Evolutionary conservation across 1,140 invertebrate species (phyloP), one percentile per base, ranked within the genome.

Genomic region (Archegozetes longisetosus): DNA sequence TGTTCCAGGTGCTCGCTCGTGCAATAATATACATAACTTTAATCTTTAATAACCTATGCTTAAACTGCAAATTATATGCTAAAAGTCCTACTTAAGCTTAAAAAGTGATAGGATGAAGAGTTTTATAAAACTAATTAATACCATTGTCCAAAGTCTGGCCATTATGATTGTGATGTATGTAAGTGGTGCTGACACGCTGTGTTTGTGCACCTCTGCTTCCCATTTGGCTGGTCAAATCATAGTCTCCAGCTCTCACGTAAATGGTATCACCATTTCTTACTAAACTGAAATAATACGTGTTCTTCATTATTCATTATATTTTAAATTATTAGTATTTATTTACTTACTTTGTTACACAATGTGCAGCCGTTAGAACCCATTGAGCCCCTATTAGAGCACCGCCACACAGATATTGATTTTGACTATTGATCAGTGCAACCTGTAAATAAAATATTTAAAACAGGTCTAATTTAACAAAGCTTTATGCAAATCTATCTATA

Each of bases 81-180:
- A 2, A n/a, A n/a, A n/a, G n/a, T n/a, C n/a, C n/a, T n/a, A n/a
- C n/a, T n/a, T n/a, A n/a, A n/a, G n/a, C n/a, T n/a, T n/a, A n/a
- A n/a, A n/a, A n/a, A n/a, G n/a, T n/a, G n/a, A n/a, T n/a, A n/a
- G n/a, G n/a, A n/a, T n/a, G n/a, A n/a, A n/a, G n/a, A n/a, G n/a
- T n/a, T n/a, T n/a, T n/a, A n/a, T n/a, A n/a, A n/a, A n/a, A n/a
- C n/a, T n/a, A n/a, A n/a, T n/a, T n/a, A n/a, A n/a, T 55, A 68
- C 95, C 92, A 68, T 95, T 94, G 69, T 95, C 90, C 62, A 96
- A 74, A 0, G 91, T 95, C 72, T 93, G 88, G 62, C 86, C 89
- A 71, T 96, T 93, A 74, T 95, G 92, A 72, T 94, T 92, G 66
- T 93, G 89, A 70, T 96, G 91, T 51, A 94, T 93, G 70, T 94